Evolutionary conservation across 2,888 invertebrate genomes (phyloP).

Genomic region (Tricholauxania praeusta): DNA sequence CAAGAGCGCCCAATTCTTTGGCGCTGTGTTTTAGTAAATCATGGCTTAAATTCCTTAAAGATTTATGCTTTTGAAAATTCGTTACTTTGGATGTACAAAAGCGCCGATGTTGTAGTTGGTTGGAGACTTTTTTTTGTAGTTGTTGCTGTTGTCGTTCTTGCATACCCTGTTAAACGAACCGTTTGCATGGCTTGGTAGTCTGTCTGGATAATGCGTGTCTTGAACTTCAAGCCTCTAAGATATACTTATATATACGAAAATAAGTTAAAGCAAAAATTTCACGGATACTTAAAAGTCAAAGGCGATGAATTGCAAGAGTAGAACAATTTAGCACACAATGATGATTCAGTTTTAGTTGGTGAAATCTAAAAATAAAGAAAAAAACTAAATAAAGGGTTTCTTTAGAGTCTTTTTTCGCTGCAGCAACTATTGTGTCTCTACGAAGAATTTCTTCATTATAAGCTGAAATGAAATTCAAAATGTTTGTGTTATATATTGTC

Average conservation of each 20-base stretch:
- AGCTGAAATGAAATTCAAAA: slow-evolving; percentile 16
- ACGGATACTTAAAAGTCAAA: background rate
- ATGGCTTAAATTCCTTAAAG: slow-evolving; percentile 30
- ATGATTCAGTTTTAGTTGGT: background rate
- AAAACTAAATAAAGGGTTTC: background rate
- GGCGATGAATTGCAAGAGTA: background rate
- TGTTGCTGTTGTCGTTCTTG: slow-evolving; percentile 14
- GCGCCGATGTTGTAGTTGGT: slow-evolving; percentile 10
- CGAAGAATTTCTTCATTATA: slow-evolving; percentile 4
- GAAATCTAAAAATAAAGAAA: background rate
- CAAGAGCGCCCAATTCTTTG: slow-evolving; percentile 23
- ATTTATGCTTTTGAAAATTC: slow-evolving; percentile 33
- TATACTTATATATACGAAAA: background rate
- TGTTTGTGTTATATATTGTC: slow-evolving; percentile 23
- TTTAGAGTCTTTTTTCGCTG: background rate
- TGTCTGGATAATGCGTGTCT: slow-evolving; percentile 30
- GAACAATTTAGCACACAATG: background rate
- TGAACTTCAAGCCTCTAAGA: slow-evolving; percentile 5
- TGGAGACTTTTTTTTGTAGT: background rate
- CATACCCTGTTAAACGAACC: slow-evolving; percentile 7
- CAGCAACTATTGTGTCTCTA: no score
- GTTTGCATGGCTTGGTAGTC: slow-evolving; percentile 10
- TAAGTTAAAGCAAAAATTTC: background rate
- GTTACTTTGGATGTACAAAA: slow-evolving; percentile 13
- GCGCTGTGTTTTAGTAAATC: slow-evolving; percentile 21